Conservation (phyloP, 2,797 vertebrate genomes). For the Steatocranus sp. region DNA sequence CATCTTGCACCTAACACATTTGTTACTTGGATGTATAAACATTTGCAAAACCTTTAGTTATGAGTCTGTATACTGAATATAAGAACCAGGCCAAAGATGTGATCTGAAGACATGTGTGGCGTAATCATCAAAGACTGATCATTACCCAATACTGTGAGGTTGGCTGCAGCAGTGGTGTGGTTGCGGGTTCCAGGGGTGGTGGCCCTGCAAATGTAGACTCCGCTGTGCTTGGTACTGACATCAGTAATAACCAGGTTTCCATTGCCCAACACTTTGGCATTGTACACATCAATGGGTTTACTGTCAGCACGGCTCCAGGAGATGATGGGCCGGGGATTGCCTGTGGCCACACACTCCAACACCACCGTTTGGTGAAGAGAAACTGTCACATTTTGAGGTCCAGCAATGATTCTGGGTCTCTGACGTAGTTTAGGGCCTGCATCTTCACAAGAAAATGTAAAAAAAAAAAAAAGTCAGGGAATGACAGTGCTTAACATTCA, state of each 20-base stretch:
- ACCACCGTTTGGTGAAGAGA: slow-evolving; percentile 86
- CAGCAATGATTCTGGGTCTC: slow-evolving; percentile 87
- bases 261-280: slow-evolving; percentile 89
- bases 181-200: slow-evolving; percentile 94
- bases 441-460: slow-evolving; percentile 59
- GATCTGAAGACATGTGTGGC: neutral
- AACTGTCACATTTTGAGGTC: slow-evolving; percentile 87
- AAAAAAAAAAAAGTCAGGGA: neutral
- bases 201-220: slow-evolving; percentile 89
- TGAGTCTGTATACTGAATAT: neutral
- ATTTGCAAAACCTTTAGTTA: neutral
- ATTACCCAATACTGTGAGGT: slow-evolving; percentile 86
- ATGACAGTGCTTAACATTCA: neutral
- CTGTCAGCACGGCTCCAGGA: slow-evolving; percentile 95
- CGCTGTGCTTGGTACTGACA: slow-evolving; percentile 82
- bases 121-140: slow-evolving; percentile 1
- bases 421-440: slow-evolving; percentile 70
- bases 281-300: slow-evolving; percentile 94
- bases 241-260: slow-evolving; percentile 92
- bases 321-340: slow-evolving; percentile 91
- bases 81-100: neutral
- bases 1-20: neutral
- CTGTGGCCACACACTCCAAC: slow-evolving; percentile 91
- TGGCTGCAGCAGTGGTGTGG: slow-evolving; percentile 87
- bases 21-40: neutral